Evolutionary conservation across 53 echinoderm and acorn worm species (phyloP).

Genomic region (Apostichopus leukothele): DNA sequence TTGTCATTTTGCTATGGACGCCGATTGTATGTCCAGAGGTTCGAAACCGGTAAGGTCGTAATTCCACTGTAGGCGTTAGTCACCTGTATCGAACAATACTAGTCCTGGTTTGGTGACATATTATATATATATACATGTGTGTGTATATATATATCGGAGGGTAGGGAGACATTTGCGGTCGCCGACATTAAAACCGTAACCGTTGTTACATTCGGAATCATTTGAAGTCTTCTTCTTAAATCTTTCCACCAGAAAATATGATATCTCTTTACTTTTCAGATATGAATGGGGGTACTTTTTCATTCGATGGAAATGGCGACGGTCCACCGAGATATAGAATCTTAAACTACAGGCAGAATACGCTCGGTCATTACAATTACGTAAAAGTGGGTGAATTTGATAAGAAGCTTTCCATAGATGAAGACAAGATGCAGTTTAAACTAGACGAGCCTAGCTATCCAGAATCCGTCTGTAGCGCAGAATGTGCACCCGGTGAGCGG

Average conservation of each 20-base stretch:
- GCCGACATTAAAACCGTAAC: too few species aligned
- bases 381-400: conserved; percentile 64
- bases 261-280: conserved; percentile 44
- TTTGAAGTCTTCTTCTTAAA: not conserved
- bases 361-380: conserved; percentile 60
- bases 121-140: too few species aligned
- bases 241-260: too few species aligned
- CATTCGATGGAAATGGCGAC: conserved; percentile 67
- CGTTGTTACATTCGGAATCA: not conserved
- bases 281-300: conserved; percentile 59
- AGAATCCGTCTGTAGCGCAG: conserved; percentile 66
- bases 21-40: too few species aligned
- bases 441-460: conserved; percentile 54
- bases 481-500: conserved; percentile 62
- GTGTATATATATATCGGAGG: too few species aligned
- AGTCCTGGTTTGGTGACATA: too few species aligned
- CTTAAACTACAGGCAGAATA: conserved; percentile 74
- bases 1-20: too few species aligned
- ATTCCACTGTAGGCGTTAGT: too few species aligned
- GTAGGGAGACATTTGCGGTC: too few species aligned
- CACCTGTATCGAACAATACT: too few species aligned
- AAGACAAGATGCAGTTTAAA: conserved; percentile 49
- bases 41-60: too few species aligned
- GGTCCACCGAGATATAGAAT: conserved; percentile 82
- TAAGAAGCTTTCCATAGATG: conserved; percentile 51